phyloP scores from a whole-genome alignment of 2,888 invertebrate genomes.

The Agonopterix heracliana region DNA sequence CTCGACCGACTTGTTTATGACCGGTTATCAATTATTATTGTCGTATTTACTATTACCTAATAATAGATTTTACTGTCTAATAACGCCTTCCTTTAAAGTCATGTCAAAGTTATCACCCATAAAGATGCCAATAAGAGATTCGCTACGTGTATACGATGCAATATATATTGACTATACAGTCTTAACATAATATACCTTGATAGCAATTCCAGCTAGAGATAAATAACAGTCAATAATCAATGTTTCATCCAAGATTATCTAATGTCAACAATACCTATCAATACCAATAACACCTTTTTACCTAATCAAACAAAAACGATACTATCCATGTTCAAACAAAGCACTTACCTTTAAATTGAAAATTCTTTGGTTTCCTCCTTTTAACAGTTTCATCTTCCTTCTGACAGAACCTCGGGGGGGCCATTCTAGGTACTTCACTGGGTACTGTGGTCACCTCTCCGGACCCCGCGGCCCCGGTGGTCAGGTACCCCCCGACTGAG shows the following conservation, averaged over 20 bases:
- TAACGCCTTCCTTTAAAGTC: constrained; percentile 8
- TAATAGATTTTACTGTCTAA: constrained; percentile 52
- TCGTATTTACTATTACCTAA: constrained; percentile 46
- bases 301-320: background rate
- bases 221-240: no score
- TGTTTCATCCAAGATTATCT: no score
- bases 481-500: constrained; percentile 80
- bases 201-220: no score
- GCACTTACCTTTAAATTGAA: constrained; percentile 58
- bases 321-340: background rate
- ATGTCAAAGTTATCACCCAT: no score
- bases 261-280: no score
- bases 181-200: no score
- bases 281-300: no score
- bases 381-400: constrained; percentile 58
- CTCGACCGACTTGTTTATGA: constrained; percentile 62
- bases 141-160: no score
- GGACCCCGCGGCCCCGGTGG: constrained; percentile 54
- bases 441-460: constrained; percentile 68
- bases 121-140: no score
- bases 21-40: constrained; percentile 47
- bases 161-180: no score
- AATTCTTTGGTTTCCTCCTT: constrained; percentile 58
- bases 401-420: constrained; percentile 59
- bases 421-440: constrained; percentile 73